Evolutionary conservation across 2,888 invertebrate species (phyloP), one percentile per base, ranked within the genome.

Genomic region (Drosophila nigricruria): DNA sequence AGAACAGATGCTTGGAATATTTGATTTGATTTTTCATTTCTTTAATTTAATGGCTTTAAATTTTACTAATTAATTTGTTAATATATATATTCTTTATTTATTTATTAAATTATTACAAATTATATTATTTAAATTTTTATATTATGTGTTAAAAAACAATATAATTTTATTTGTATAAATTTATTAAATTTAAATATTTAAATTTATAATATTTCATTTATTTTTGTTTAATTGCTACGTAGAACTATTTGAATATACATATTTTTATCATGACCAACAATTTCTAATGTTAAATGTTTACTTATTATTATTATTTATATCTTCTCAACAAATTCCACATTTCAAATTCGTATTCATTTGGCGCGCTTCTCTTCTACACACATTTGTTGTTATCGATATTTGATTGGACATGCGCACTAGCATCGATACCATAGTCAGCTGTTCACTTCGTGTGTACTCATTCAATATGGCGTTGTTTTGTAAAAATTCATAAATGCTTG

Each of bases 391-490:
- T 73, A 54, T 79, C 77, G 77, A 77, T 77, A 57, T 74, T 18
- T 27, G 10, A 9, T 9, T 52, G 43, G 64, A 54, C 82, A 82
- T 79, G 79, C 82, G 79, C 79, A 74, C n/a, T 12, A 40, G 42
- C 73, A 76, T 81, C 88, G 84, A 73, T 84, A 58, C 64, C 50
- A 25, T 3, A 49, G 57, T 74, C 88, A 85, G 82, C 89, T 81
- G 85, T 58, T 9, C 38, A 45, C 42, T 64, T 65, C 58, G 78
- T 88, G 82, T 82, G 66, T 77, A 88, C 79, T 75, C 85, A 89
- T 82, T 63, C 88, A 84, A 84, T 81, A 84, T 84, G 84, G 84
- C 84, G 77, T 69, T 80, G 69, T 77, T 72, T 63, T 77, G 58
- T 70, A 62, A 77, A 81, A 80, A 58, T 57, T 47, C 14, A 52